Percentiles rank a stretch among this genome's conserved stretches.
Evolutionary conservation across 1,140 invertebrate species (phyloP).

Genomic region (Drosophila punjabiensis): DNA sequence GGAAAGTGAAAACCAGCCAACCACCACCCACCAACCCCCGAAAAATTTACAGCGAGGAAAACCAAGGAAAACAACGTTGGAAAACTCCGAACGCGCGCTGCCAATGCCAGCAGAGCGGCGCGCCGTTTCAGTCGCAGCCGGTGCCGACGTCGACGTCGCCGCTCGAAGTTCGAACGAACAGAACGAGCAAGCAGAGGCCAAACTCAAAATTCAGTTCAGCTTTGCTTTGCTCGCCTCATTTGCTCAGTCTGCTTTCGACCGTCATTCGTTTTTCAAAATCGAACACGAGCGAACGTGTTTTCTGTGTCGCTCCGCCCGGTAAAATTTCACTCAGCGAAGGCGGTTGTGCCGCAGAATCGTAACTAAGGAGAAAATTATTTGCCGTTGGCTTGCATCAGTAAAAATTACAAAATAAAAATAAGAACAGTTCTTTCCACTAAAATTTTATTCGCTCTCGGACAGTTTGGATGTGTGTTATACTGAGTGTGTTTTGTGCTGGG

Average conservation of each 20-base stretch:
- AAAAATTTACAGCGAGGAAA: constrained; percentile 1
- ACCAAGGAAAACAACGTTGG: neutral
- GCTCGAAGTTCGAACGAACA: constrained; percentile 4
- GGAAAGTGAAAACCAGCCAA: constrained; percentile 79
- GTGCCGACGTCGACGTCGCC: constrained; percentile 14
- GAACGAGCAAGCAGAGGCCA: constrained; percentile 9
- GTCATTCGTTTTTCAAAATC: no score
- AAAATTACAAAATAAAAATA: neutral
- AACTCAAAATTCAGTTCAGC: neutral
- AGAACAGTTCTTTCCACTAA: neutral
- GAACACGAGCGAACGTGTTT: no score
- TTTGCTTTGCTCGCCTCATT: no score
- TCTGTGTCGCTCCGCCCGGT: no score
- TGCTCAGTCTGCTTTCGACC: no score
- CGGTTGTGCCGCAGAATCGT: constrained; percentile 8
- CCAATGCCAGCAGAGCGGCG: constrained; percentile 34
- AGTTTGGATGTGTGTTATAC: constrained; percentile 66
- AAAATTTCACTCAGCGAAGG: neutral
- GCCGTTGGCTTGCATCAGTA: neutral
- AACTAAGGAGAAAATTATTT: neutral
- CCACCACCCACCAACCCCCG: constrained; percentile 65
- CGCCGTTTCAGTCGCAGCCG: neutral
- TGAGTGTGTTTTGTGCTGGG: neutral
- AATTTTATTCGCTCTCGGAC: constrained; percentile 70
- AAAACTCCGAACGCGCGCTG: constrained; percentile 34